Base-by-base conservation (phyloP, 2,113 vertebrate genomes). In the zebrafish (Danio rerio) region DNA sequence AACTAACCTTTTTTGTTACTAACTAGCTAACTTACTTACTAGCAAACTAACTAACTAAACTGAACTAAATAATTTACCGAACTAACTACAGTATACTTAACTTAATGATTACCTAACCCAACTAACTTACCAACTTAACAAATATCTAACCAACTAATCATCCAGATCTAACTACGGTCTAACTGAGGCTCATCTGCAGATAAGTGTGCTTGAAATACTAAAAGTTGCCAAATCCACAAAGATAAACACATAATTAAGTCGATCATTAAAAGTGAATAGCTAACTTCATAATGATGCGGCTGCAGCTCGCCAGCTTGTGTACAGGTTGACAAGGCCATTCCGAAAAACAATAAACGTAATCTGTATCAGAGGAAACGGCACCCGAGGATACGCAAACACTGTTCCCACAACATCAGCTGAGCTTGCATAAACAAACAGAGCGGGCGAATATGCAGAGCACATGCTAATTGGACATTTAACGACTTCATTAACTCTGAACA, bases 401-500 rank as follows among this genome's bases (percentile, higher is more conserved):
- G 72, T 71, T 71, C 49, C 50, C 47, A 20, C 66, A n/a, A 45
- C 52, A 59, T 20, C 2, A 83, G 63, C 70, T 76, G 61, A 81
- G 10, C 7, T 52, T 62, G 47, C 62, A 83, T 18, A 70, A 79
- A 73, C 42, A 73, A 12, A 47, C 62, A 58, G 74, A n/a, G 45
- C 21, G 12, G 62, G 52, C 45, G 72, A 45, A 31, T 81, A 56
- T 74, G 63, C 31, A 83, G 31, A 70, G 76, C 18, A 7, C 21
- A 49, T 80, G 84, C 81, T 63, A 75, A 80, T 62, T 76, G 31
- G 40, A 52, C 15, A 68, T 77, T 45, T 70, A 53, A 80, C 45
- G 58, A 50, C 68, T 80, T 86, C 76, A 86, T 82, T 82, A 82
- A 66, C 53, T 40, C 42, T 5, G 66, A 18, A 18, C 69, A 53